phyloP scores from a whole-genome alignment of 2,113 vertebrate genomes.

The Menidia beryllina region DNA sequence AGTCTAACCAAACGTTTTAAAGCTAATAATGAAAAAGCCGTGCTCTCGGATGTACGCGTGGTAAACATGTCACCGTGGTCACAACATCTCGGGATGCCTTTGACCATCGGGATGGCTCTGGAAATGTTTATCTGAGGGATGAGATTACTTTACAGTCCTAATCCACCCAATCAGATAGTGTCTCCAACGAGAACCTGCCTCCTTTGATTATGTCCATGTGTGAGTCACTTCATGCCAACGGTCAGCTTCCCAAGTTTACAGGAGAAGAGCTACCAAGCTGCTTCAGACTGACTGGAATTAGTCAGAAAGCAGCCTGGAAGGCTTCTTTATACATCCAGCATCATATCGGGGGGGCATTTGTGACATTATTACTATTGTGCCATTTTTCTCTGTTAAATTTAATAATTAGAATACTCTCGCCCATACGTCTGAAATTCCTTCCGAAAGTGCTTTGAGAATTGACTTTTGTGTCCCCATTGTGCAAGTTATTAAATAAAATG shows the following conservation, averaged over 20 bases:
- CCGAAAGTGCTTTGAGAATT: conserved; percentile 24
- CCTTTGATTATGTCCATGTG: conserved; percentile 54
- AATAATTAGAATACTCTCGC: conserved; percentile 7
- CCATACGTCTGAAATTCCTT: conserved; percentile 6
- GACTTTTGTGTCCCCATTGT: conserved; percentile 10
- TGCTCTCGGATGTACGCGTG: background rate
- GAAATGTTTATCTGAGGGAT: conserved; percentile 51
- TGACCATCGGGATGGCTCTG: conserved; percentile 29
- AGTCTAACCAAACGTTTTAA: background rate
- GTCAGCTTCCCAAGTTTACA: conserved; percentile 12
- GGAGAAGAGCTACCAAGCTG: conserved; percentile 27
- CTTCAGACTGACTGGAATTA: conserved; percentile 16
- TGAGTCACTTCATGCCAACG: conserved; percentile 17
- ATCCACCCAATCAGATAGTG: conserved; percentile 50
- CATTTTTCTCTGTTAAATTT: conserved; percentile 4
- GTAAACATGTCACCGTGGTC: conserved; percentile 9
- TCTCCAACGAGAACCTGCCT: conserved; percentile 29
- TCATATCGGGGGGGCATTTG: conserved; percentile 33
- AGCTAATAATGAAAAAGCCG: background rate
- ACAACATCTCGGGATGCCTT: conserved; percentile 4
- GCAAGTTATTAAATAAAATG: conserved; percentile 25
- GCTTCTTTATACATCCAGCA: conserved; percentile 8
- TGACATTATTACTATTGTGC: conserved; percentile 34
- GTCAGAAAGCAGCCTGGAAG: conserved; percentile 24
- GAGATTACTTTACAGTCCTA: conserved; percentile 38